Evolutionary conservation across 1,140 invertebrate genomes (phyloP), one percentile per base, ranked within the genome.

Genomic region (Eulimnadia texana): DNA sequence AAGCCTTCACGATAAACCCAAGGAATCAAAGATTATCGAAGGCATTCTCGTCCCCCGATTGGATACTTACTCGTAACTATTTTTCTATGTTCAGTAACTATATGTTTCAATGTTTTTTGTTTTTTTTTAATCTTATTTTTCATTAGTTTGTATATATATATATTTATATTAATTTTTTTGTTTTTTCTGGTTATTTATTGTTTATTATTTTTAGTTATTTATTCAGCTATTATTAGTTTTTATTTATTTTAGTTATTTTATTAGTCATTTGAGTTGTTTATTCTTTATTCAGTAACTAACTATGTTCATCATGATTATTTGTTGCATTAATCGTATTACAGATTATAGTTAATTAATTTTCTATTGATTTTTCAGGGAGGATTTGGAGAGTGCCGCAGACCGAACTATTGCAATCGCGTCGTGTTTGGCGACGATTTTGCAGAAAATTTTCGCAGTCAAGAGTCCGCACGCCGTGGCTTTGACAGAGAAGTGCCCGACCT

Each of bases 1-100:
- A 69, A 86, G 86, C 62, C 83, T 84, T 66, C 79, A 83, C 57
- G 91, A 95, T 70, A 90, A 88, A 76, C 71, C 76, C 49, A 84
- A 83, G 72, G 88, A 95, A 75, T 74, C 80, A 50, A 81, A 83
- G 74, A 82, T 87, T 66, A 77, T 88, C 64, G 82, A 91, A 73
- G 80, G 73, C 67, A 80, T 82, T 63, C 76, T 93, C 50, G 70
- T 85, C 65, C 83, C 84, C 50, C 84, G 85, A 68, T 74, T 89
- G 66, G 84, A 88, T 65, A 76, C 77, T 22, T 80, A 81, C 65
- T 71, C 83, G 84, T 86, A 74, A 82, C 81, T 72, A 59, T 42
- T 42, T 42, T 42, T 42, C 6, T 42, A 9, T 42, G 33, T 9
- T 42, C 6, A 16, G 16, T 42, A n/a, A n/a, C n/a, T n/a, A n/a